Conservation (phyloP, 2,888 invertebrate genomes). For the Lasioglossum lativentre region DNA sequence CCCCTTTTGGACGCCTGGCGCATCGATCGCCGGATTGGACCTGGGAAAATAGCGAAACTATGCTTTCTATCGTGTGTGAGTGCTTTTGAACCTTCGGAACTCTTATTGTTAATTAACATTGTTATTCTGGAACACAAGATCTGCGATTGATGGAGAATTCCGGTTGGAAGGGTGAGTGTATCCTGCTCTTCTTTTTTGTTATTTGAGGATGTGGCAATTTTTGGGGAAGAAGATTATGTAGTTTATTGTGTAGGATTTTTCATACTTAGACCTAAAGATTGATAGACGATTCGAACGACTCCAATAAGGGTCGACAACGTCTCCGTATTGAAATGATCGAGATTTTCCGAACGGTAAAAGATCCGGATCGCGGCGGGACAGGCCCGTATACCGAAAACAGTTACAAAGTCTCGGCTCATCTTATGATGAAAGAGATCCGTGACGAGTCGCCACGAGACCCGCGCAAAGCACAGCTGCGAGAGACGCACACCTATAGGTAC, state of each 20-base stretch:
- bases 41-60: background rate
- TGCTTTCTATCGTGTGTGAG: background rate
- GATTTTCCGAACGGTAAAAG: background rate
- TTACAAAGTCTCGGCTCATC: conserved; percentile 65
- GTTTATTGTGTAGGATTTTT: background rate
- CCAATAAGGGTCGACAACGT: background rate
- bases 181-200: too few relatives aligned
- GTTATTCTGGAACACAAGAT: background rate
- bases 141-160: background rate
- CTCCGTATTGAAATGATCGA: background rate
- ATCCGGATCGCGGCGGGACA: background rate
- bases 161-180: background rate
- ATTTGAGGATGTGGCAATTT: background rate
- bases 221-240: background rate
- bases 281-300: background rate
- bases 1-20: background rate
- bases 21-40: conserved; percentile 14
- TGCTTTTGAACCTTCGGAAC: background rate
- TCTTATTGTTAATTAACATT: background rate
- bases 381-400: conserved; percentile 35
- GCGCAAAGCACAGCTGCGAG: conserved; percentile 72
- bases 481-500: conserved; percentile 76
- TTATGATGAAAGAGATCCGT: conserved; percentile 72
- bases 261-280: background rate
- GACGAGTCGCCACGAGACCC: conserved; percentile 70